Base-by-base conservation (phyloP, 2,888 invertebrate species). In the Acrocyrtus sp. region DNA sequence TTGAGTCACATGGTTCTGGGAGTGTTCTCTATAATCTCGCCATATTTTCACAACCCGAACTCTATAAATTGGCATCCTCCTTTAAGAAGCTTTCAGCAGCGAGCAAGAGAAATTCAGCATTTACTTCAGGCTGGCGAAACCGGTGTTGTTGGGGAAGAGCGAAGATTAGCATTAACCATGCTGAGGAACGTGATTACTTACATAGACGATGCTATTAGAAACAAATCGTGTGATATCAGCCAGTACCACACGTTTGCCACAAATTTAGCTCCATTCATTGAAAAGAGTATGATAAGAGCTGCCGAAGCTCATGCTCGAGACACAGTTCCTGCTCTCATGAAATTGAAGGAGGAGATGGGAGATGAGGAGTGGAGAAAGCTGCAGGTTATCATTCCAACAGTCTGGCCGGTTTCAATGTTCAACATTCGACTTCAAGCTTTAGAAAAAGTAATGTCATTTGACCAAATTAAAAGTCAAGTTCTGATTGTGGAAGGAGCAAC, bases 361-460 rank as follows among this genome's bases (percentile, higher is more conserved):
- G 62, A 54, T 10, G 39, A 51, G 39, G 62, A 62, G 26, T 70
- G 61, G 61, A 15, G 27, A 22, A 54, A 62, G 22, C 3, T 41
- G 17, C 56, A 70, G 24, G 70, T 70, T 12, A 53, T 70, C 22
- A 62, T 70, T 19, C 70, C 70, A n/a, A 72, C 72, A 15, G 72
- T 72, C 8, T 72, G 72, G 72, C 72, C 72, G 12, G 72, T 72
- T 15, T 72, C 72, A 4, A 4, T 65, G 43, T 65, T 34, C 50
- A 72, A 72, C 27, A 57, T 65, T 45, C 50, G 72, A 15, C 58
- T 72, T 10, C 72, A 72, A 29, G 51, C 58, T 41, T 53, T 72
- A n/a, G 57, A 65, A 27, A 72, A 61, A 26, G 72, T 72, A 3
- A 72, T 69, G 69, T 48, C 48, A 19, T 69, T 69, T 48, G 22